Base-by-base conservation (phyloP, 2,113 vertebrate genomes). In the Rhodinocichla rosea region DNA sequence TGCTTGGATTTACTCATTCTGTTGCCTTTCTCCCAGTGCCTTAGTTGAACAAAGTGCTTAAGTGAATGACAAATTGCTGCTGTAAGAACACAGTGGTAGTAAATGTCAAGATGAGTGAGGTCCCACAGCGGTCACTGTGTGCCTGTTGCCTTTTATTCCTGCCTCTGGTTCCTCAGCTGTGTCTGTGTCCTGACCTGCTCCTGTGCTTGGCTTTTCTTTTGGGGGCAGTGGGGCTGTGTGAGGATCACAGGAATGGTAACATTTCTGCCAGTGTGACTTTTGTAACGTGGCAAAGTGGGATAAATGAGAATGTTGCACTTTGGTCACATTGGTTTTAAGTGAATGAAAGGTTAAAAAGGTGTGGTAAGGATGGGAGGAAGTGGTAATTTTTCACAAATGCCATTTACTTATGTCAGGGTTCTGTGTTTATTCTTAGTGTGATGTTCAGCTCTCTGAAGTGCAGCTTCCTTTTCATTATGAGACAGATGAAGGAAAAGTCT, bases 161-260 rank as follows among this genome's bases (percentile, higher is more conserved):
- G 56, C 4, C 52, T 40, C 24, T 37, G 77, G 6, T 79, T 84
- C 57, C 62, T 78, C 68, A 44, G 47, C 68, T 71, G 1, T 27
- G 1, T 27, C 63, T 7, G 0, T 24, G 2, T 52, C 37, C n/a
- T 39, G 15, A 11, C 44, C 57, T 42, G 44, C n/a, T 78, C 42
- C 49, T n/a, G 10, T 9, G 10, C 68, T 81, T 42, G 69, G 11
- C 2, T 4, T 64, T 84, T 63, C 13, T 37, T 1, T 28, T 39
- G 22, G n/a, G 24, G 75, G 56, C 35, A 26, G 0, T 3, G 16
- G 13, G 39, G 27, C 27, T 70, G 1, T 0, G 0, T 32, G 64
- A 10, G 57, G 26, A 14, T 70, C 49, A 70, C 22, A 47, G 26
- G 32, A 47, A 26, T 11, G 49, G 8, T 35, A 13, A 30, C 4